Percentiles rank a stretch among this genome's conserved stretches.
Evolutionary conservation across 1,140 invertebrate genomes (phyloP).

Genomic region (Drosophila triauraria): DNA sequence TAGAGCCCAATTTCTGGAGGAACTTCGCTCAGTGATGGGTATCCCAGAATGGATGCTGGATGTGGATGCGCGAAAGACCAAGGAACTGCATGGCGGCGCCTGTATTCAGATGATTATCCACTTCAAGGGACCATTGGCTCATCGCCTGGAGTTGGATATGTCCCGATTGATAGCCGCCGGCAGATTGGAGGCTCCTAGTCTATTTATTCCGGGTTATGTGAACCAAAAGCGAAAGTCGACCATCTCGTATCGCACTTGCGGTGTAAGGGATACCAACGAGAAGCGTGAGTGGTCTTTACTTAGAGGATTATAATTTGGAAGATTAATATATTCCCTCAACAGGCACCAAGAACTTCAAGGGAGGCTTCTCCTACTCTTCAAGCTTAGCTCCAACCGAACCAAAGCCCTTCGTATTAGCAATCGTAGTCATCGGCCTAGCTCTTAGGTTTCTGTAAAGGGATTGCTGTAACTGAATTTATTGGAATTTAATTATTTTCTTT

Average conservation of each 20-base stretch:
- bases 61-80: constrained; percentile 92
- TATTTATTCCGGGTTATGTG: constrained; percentile 92
- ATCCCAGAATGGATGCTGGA: constrained; percentile 96
- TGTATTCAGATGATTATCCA: constrained; percentile 96
- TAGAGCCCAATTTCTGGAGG: constrained; percentile 93
- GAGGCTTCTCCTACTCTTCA: constrained; percentile 60
- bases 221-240: constrained; percentile 89
- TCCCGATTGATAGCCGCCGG: constrained; percentile 90
- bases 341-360: constrained; percentile 70
- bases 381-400: constrained; percentile 53
- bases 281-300: constrained; percentile 84
- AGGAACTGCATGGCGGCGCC: constrained; percentile 90
- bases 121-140: constrained; percentile 93
- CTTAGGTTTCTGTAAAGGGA: constrained; percentile 34
- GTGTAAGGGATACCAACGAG: constrained; percentile 90
- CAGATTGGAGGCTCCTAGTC: constrained; percentile 89
- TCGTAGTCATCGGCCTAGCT: constrained; percentile 60
- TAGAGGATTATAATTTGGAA: not conserved
- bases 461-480: not conserved
- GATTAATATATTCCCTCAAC: not conserved
- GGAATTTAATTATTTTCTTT: not conserved
- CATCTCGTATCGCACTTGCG: constrained; percentile 90
- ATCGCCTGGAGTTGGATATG: constrained; percentile 90
- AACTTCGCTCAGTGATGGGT: constrained; percentile 92
- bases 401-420: constrained; percentile 59